These are phyloP conservation scores for Plusia festucae DNA, from an alignment of 2,888 invertebrate genomes.

Conservation along the genomic window DNA sequence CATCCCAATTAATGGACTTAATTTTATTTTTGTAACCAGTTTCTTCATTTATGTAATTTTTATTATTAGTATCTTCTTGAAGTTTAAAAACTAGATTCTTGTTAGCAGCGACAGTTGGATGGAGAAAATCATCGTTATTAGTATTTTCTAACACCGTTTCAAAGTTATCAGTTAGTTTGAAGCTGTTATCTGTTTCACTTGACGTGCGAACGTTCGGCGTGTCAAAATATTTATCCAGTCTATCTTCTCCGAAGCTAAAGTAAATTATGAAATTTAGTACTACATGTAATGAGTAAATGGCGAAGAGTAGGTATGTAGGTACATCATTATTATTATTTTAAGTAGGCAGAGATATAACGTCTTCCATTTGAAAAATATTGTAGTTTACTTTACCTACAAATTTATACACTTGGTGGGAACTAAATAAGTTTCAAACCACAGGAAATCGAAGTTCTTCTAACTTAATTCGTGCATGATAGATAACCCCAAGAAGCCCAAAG, in stretches of 20 bases:
- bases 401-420: too few species aligned
- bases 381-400: too few species aligned
- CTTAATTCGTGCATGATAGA: too few species aligned
- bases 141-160: slow-evolving; percentile 9
- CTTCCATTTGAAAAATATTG: too few species aligned
- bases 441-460: too few species aligned
- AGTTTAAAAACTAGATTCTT: slow-evolving; percentile 17
- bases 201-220: background rate
- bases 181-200: slow-evolving; percentile 11
- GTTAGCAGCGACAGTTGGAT: slow-evolving; percentile 17
- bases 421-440: too few species aligned
- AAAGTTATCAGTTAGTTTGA: background rate
- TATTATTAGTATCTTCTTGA: slow-evolving; percentile 9
- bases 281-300: too few species aligned
- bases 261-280: too few species aligned
- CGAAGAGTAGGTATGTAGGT: too few species aligned
- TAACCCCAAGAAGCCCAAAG: too few species aligned
- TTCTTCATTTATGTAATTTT: slow-evolving; percentile 2
- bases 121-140: slow-evolving; percentile 11
- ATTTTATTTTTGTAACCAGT: slow-evolving; percentile 6
- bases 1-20: slow-evolving; percentile 66
- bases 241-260: background rate
- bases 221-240: background rate
- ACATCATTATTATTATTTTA: too few species aligned
- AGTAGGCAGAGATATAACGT: too few species aligned